Percentiles rank a stretch among this genome's conserved stretches.
Conservation (phyloP, 2,113 vertebrate species). For the Himantopus leucocephalus region DNA sequence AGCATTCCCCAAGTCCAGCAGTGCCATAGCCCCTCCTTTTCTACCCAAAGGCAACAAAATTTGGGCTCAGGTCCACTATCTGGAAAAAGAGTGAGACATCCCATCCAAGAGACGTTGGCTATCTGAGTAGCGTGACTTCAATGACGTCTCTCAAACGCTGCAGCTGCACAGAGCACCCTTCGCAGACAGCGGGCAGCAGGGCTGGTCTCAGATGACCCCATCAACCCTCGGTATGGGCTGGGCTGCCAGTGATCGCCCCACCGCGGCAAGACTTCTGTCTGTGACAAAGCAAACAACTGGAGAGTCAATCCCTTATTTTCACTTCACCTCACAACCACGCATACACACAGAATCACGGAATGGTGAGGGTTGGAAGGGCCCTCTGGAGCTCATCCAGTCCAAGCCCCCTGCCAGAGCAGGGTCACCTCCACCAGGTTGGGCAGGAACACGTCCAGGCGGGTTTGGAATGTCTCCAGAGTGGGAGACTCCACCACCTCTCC, state of each 20-base stretch:
- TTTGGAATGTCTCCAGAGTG: too few species aligned
- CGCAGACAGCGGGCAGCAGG: too few species aligned
- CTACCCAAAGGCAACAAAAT: neutral
- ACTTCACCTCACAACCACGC: neutral
- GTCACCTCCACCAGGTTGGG: too few species aligned
- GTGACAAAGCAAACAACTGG: neutral
- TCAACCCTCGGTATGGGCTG: rapidly evolving
- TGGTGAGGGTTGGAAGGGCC: too few species aligned
- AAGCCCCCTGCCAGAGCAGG: too few species aligned
- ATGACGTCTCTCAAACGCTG: neutral
- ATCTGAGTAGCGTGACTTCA: rapidly evolving
- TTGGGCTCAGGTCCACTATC: neutral
- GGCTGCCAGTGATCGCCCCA: neutral
- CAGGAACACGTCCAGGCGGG: too few species aligned
- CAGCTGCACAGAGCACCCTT: rapidly evolving
- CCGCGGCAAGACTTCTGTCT: too few species aligned
- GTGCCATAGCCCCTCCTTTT: neutral
- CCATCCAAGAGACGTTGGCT: neutral
- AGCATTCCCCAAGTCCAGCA: neutral
- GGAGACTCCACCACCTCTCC: too few species aligned
- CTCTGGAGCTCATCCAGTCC: too few species aligned
- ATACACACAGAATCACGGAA: neutral
- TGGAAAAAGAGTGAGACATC: neutral
- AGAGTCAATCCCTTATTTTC: neutral
- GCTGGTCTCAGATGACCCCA: neutral